Conservation (phyloP, 2,888 invertebrate genomes). For the Esperia sulphurella region DNA sequence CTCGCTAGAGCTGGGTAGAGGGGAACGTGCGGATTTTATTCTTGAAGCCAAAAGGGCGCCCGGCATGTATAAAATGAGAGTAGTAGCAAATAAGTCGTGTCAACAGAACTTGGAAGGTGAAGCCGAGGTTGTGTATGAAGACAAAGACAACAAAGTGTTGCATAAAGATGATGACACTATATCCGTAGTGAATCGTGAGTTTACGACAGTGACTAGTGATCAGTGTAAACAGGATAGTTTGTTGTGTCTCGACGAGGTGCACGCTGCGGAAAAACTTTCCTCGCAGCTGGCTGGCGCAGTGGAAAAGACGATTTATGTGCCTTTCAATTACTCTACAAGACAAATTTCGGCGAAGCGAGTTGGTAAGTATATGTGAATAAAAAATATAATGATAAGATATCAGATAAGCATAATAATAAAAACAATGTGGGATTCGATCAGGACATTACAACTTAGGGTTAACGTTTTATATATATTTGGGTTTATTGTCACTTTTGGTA, state of each 20-base stretch:
- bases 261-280: constrained; percentile 73
- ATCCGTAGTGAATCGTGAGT: constrained; percentile 44
- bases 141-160: constrained; percentile 41
- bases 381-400: no score
- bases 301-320: constrained; percentile 82
- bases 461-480: no score
- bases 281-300: constrained; percentile 61
- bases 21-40: constrained; percentile 88
- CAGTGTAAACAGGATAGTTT: constrained; percentile 63
- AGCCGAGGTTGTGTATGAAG: constrained; percentile 72
- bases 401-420: no score
- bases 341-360: constrained; percentile 66
- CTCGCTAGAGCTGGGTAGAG: constrained; percentile 81
- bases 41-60: constrained; percentile 79
- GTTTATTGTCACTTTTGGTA: no score
- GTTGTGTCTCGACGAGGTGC: constrained; percentile 80
- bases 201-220: constrained; percentile 64
- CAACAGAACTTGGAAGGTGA: constrained; percentile 70
- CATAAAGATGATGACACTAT: constrained; percentile 48
- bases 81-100: constrained; percentile 70
- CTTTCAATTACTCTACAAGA: constrained; percentile 81
- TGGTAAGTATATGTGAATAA: constrained; percentile 42
- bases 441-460: no score
- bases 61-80: constrained; percentile 81
- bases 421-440: no score